These are phyloP conservation scores for Philhelius pedissequus DNA, from an alignment of 2,888 invertebrate species.

Conservation along the genomic window DNA sequence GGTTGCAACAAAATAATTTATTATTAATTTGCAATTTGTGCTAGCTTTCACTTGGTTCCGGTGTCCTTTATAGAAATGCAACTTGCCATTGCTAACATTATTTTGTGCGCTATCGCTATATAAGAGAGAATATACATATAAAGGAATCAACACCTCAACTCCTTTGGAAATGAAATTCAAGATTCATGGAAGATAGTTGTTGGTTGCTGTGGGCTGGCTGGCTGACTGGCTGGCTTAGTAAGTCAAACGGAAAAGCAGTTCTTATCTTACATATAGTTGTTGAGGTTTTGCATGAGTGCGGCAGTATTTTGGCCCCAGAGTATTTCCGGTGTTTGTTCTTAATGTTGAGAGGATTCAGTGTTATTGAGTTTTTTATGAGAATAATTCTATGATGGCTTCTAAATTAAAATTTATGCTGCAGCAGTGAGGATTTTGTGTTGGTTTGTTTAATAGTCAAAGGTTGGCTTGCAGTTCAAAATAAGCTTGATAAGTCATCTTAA, in stretches of 20 bases:
- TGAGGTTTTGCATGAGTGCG: not conserved
- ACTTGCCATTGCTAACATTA: not conserved
- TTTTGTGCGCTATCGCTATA: not conserved
- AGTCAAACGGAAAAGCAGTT: constrained; percentile 9
- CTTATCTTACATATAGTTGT: not conserved
- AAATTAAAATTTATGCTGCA: not conserved
- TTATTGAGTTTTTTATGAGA: not conserved
- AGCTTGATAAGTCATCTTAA: too few relatives aligned
- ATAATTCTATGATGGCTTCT: not conserved
- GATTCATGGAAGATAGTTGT: not conserved
- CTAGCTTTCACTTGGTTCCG: constrained; percentile 39
- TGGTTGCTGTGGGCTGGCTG: not conserved
- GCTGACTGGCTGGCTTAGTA: too few relatives aligned
- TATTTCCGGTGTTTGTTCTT: not conserved
- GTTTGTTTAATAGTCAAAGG: not conserved
- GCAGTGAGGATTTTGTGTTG: not conserved
- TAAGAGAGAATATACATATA: too few relatives aligned
- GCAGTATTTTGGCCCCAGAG: not conserved
- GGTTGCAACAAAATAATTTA: constrained; percentile 52
- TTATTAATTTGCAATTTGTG: constrained; percentile 65
- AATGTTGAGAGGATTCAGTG: not conserved
- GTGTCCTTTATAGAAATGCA: constrained; percentile 24
- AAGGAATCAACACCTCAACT: constrained; percentile 1
- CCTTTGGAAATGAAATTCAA: not conserved
- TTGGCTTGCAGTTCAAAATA: not conserved